phyloP scores from a whole-genome alignment of 2,113 vertebrate species.

The Myodes glareolus region DNA sequence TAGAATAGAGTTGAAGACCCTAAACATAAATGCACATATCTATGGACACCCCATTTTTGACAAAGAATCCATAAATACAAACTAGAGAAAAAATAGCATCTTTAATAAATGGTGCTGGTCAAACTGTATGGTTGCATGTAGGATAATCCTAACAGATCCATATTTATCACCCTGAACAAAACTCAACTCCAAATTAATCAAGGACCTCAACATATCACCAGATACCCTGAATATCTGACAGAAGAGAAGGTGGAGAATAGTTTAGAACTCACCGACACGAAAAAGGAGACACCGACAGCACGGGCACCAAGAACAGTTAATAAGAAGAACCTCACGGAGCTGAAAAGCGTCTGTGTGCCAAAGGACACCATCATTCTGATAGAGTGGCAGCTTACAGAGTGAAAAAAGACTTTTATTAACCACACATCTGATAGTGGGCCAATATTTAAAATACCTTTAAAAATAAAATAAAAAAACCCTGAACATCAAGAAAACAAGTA shows the following conservation, averaged over 20 bases:
- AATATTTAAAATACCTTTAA: not conserved
- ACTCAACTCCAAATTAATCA: not conserved
- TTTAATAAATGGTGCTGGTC: not conserved
- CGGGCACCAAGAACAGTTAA: not conserved
- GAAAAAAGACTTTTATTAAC: not conserved
- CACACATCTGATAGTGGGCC: not conserved
- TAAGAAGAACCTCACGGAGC: not conserved
- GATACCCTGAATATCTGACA: not conserved
- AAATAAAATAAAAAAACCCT: not conserved
- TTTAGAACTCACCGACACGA: not conserved
- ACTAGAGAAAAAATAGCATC: not conserved
- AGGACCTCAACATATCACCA: not conserved
- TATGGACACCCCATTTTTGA: not conserved
- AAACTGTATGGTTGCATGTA: not conserved
- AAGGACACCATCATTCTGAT: not conserved
- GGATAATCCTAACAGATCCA: not conserved
- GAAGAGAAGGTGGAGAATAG: not conserved
- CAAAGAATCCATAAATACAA: not conserved
- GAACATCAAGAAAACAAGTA: not conserved
- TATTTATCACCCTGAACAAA: not conserved
- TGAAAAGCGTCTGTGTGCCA: not conserved
- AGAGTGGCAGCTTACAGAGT: not conserved
- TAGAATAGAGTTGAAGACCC: not conserved
- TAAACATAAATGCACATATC: not conserved
- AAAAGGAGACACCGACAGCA: not conserved